Conservation (phyloP, 2,797 vertebrate genomes). For the Tarsius wallacei region DNA sequence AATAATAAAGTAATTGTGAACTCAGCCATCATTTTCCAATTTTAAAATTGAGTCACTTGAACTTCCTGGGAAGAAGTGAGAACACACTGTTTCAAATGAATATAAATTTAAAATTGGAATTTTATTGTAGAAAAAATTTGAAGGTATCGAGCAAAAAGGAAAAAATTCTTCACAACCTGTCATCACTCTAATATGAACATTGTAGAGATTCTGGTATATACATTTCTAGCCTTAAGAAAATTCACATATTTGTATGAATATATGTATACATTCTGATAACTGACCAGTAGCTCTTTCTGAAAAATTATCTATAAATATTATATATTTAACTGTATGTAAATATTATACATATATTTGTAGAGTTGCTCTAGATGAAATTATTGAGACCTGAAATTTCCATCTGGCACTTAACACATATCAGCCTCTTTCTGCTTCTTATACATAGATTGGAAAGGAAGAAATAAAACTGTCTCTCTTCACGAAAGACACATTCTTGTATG, state of each 20-base stretch:
- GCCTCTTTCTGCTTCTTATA: not conserved
- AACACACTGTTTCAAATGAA: not conserved
- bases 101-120: not conserved
- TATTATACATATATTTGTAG: not conserved
- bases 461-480: no score
- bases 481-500: not conserved
- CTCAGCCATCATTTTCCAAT: not conserved
- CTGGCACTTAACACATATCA: not conserved
- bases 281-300: not conserved
- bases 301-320: not conserved
- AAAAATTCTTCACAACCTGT: not conserved
- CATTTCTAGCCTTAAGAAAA: conserved; percentile 5
- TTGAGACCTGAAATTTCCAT: conserved; percentile 8
- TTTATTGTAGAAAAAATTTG: not conserved
- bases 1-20: not conserved
- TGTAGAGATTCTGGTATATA: not conserved
- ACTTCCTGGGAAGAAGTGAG: not conserved
- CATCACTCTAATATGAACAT: not conserved
- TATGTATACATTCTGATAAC: not conserved
- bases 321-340: not conserved
- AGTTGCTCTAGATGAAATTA: not conserved
- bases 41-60: not conserved
- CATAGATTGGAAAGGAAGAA: not conserved
- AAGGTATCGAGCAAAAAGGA: not conserved
- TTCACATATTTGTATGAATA: not conserved